phyloP scores from a whole-genome alignment of 2,888 invertebrate genomes.

The Rhagophthalmus giganteus region DNA sequence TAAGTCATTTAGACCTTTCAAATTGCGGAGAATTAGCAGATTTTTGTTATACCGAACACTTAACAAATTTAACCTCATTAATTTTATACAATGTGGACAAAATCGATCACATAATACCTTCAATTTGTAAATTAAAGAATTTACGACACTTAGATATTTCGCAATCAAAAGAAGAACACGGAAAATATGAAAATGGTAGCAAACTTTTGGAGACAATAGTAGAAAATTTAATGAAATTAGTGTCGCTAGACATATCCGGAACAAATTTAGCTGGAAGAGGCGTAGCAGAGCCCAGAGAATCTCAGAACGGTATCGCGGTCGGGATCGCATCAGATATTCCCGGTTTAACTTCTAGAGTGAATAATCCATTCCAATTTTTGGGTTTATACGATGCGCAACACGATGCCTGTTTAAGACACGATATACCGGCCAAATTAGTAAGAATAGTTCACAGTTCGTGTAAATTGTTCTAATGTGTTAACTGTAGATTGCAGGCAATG shows the following conservation, averaged over 20 bases:
- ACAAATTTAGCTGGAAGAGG: slow-evolving; percentile 92
- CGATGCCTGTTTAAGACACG: slow-evolving; percentile 86
- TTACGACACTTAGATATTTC: slow-evolving; percentile 84
- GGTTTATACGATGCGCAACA: slow-evolving; percentile 89
- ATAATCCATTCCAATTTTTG: slow-evolving; percentile 82
- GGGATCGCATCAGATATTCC: slow-evolving; percentile 77
- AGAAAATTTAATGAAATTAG: slow-evolving; percentile 71
- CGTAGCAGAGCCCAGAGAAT: slow-evolving; percentile 62
- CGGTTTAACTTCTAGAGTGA: slow-evolving; percentile 76
- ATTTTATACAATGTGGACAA: slow-evolving; percentile 80
- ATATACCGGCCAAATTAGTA: slow-evolving; percentile 88
- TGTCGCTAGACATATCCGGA: slow-evolving; percentile 91
- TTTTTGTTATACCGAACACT: slow-evolving; percentile 67
- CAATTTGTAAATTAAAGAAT: slow-evolving; percentile 62
- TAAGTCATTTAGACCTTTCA: slow-evolving; percentile 74
- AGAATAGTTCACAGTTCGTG: too few relatives aligned
- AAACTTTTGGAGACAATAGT: slow-evolving; percentile 72
- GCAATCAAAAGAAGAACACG: slow-evolving; percentile 68
- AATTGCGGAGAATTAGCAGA: slow-evolving; percentile 66
- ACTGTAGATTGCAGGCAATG: slow-evolving; percentile 84
- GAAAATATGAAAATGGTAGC: slow-evolving; percentile 76
- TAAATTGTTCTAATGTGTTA: too few relatives aligned
- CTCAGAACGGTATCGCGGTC: slow-evolving; percentile 51
- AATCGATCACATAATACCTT: slow-evolving; percentile 64
- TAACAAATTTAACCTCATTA: slow-evolving; percentile 72